A percentile compares a stretch with the other conserved stretches of the same genome.
phyloP scores from a whole-genome alignment of 2,888 invertebrate species.

The Apotomis turbidana region DNA sequence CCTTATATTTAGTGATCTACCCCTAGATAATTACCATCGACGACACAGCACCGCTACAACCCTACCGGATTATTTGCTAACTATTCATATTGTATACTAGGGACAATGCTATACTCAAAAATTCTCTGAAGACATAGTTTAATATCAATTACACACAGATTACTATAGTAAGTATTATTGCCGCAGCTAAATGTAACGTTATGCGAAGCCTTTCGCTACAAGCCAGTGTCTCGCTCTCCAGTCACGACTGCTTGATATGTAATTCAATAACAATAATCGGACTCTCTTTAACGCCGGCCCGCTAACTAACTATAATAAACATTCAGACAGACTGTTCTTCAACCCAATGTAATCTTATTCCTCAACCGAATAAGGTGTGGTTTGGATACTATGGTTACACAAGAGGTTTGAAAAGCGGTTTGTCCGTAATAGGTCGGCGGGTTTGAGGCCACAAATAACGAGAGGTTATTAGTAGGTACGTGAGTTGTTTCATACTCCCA shows the following conservation, averaged over 20 bases:
- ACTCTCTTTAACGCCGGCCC: conserved; percentile 63
- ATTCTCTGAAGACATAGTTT: too few species aligned
- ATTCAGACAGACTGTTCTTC: conserved; percentile 13
- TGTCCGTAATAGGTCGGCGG: conserved; percentile 52
- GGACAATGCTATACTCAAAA: too few species aligned
- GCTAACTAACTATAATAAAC: conserved; percentile 40
- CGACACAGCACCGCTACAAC: too few species aligned
- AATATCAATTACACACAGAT: too few species aligned
- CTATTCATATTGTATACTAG: too few species aligned
- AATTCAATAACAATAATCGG: conserved; percentile 71
- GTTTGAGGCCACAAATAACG: conserved; percentile 56
- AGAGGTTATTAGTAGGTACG: conserved; percentile 51
- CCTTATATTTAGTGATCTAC: too few species aligned
- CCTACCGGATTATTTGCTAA: too few species aligned
- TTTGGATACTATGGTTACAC: conserved; percentile 3
- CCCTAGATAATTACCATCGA: too few species aligned
- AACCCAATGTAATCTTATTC: conserved; percentile 25
- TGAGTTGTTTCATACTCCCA: conserved; percentile 45
- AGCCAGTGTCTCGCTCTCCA: conserved; percentile 40
- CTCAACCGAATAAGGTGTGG: background rate
- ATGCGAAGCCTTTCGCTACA: background rate
- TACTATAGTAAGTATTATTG: too few species aligned
- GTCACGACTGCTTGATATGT: conserved; percentile 57
- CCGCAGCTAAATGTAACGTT: too few species aligned
- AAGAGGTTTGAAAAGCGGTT: conserved; percentile 42